phyloP scores from a whole-genome alignment of 2,797 vertebrate genomes.

The Pseudochirops cupreus region DNA sequence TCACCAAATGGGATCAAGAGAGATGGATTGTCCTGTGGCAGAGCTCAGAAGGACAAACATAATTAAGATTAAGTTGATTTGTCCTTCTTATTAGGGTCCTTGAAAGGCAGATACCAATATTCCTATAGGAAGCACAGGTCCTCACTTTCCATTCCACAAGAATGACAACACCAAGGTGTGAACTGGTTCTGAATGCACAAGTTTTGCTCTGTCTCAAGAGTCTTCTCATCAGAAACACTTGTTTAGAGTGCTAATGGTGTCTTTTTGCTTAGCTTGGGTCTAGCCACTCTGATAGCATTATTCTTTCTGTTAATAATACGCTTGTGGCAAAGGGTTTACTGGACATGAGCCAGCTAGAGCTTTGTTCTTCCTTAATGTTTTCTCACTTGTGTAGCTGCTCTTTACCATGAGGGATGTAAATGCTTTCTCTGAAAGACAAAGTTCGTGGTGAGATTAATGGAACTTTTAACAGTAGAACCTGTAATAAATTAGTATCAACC shows the following conservation, averaged over 20 bases:
- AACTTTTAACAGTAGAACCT: background rate
- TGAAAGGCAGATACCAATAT: background rate
- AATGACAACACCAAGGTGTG: background rate
- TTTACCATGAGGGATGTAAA: background rate
- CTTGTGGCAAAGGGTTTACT: accelerated
- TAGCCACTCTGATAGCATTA: background rate
- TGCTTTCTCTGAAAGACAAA: background rate
- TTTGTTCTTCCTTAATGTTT: background rate
- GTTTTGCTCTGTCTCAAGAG: background rate
- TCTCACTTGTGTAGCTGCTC: accelerated
- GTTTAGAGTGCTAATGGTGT: background rate
- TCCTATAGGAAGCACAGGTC: background rate
- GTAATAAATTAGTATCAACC: background rate
- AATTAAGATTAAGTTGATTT: background rate
- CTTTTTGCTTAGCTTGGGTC: background rate
- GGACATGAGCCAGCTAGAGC: background rate
- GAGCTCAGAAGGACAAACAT: background rate
- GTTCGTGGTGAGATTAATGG: conserved; percentile 13
- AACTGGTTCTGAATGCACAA: background rate
- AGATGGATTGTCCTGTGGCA: background rate
- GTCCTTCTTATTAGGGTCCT: background rate
- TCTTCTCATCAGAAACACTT: background rate
- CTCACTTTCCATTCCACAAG: background rate
- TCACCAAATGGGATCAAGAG: background rate
- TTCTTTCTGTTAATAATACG: background rate